These are phyloP conservation scores for Falco naumanni DNA, from an alignment of 2,797 vertebrate species.

Conservation along the genomic window DNA sequence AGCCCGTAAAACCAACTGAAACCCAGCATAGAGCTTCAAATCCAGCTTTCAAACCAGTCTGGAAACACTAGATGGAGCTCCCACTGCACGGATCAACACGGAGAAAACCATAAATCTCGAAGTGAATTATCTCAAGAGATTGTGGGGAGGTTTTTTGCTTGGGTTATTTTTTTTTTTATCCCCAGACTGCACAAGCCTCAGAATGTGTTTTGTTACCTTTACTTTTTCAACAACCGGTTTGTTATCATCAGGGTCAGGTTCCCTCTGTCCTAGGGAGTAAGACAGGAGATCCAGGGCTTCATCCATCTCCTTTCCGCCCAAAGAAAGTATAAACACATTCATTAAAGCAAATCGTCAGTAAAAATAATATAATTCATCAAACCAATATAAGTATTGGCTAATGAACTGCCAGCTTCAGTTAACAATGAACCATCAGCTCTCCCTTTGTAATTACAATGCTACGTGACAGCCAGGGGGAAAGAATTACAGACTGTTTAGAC, in stretches of 20 bases:
- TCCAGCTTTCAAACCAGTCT: neutral
- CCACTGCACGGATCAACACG: neutral
- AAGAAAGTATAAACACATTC: neutral
- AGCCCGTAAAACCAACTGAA: neutral
- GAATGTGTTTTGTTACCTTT: constrained; percentile 69
- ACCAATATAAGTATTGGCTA: neutral
- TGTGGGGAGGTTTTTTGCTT: neutral
- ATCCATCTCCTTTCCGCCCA: constrained; percentile 67
- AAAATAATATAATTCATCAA: neutral
- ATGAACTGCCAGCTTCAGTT: neutral
- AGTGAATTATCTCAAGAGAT: neutral
- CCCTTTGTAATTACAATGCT: neutral
- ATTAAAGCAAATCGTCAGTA: neutral
- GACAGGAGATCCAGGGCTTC: constrained; percentile 78
- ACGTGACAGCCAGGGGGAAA: neutral
- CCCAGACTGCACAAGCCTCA: neutral
- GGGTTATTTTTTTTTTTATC: neutral
- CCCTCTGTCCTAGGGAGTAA: constrained; percentile 74
- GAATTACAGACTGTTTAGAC: neutral
- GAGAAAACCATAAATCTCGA: too few species aligned
- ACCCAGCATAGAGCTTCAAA: neutral
- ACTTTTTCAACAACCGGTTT: constrained; percentile 79
- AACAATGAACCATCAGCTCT: neutral
- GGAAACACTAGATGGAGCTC: neutral
- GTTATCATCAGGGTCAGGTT: constrained; percentile 77